Evolutionary conservation across 2,797 vertebrate genomes (phyloP), one percentile per base, ranked within the genome.

Genomic region (Eupleurogrammus muticus): DNA sequence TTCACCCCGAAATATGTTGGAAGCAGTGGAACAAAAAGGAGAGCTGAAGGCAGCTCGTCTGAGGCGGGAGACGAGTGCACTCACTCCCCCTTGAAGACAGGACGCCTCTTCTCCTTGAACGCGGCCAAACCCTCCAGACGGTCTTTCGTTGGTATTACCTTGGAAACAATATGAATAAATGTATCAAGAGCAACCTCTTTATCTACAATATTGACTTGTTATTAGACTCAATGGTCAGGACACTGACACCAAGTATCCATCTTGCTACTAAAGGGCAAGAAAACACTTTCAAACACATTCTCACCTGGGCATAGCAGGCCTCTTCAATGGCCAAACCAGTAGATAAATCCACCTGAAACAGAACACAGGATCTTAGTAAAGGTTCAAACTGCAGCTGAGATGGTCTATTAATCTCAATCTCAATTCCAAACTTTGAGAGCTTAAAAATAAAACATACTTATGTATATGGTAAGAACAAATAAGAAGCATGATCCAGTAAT

Each of bases 251-350:
- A 35, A 35, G 35, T 36, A 42, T 42, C 6, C 6, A 42, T 42
- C 38, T 42, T 17, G 2, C 16, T 5, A 42, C 40, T 42, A 7
- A 42, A 16, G 14, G 6, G 40, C 2, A 44, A 17, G 7, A 5
- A 40, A 40, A 14, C 14, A 13, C 2, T n/a, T 44, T 44, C 17
- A n/a, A n/a, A n/a, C n/a, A n/a, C n/a, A n/a, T 40, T 12, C 62
- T 63, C 79, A 99, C 97, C 96, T 99, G 97, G 86, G 96, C 95
- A 14, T 99, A 99, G 81, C 97, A 99, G 0, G 98, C 97, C 90
- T 99, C 98, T 92, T 99, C 98, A 89, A 99, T 99, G 21, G 97
- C 97, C 90, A 99, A 90, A 24, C 97, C 98, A 50, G 98, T 99
- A 35, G 95, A 87, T 85, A 99, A 93, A 92, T 99, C 97, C 8